Base-by-base conservation (phyloP, 2,888 invertebrate genomes). In the Smittia sp. region DNA sequence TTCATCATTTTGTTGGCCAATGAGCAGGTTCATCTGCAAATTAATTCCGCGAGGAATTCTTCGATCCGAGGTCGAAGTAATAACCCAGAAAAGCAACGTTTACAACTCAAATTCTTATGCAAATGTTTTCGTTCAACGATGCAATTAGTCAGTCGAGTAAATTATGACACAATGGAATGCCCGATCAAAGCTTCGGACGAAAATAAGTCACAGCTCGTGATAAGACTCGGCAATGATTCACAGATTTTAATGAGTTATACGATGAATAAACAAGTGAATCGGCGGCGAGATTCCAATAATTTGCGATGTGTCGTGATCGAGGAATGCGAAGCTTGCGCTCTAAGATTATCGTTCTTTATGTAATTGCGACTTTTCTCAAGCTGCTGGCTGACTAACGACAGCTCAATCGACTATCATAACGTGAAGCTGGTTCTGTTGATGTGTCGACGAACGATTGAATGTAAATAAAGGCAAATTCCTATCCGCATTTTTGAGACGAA, bases 101-200 rank as follows among this genome's bases (percentile, higher is more conserved):
- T 32, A 9, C 32, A 32, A 32, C 4, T 46, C 15, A 46, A 13
- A 6, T 58, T 58, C 18, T 18, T 18, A 18, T 20, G 2, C 18
- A 58, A 58, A 18, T 3, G 22, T 58, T 32, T 32, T 4, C 58
- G 22, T 58, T 58, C 6, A 58, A 58, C 58, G 18, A n/a, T 18
- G 3, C 22, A 58, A 58, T 58, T 58, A 58, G 9, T 58, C 6
- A 58, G 1, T 58, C 22, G 58, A 18, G 58, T 22, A 58, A 58
- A 58, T 58, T 58, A 58, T 58, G 58, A 58, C 58, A 58, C 58
- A 18, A 20, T 58, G 58, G 58, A 18, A 58, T 58, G 58, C 11
- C 11, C n/a, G 2, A 11, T 46, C 11, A 13, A 11, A n/a, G 46
- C 11, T n/a, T 46, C 38, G 38, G 11, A 38, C 38, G 38, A 38